Evolutionary conservation across 2,113 vertebrate genomes (phyloP).

Genomic region (Scytalopus superciliaris): DNA sequence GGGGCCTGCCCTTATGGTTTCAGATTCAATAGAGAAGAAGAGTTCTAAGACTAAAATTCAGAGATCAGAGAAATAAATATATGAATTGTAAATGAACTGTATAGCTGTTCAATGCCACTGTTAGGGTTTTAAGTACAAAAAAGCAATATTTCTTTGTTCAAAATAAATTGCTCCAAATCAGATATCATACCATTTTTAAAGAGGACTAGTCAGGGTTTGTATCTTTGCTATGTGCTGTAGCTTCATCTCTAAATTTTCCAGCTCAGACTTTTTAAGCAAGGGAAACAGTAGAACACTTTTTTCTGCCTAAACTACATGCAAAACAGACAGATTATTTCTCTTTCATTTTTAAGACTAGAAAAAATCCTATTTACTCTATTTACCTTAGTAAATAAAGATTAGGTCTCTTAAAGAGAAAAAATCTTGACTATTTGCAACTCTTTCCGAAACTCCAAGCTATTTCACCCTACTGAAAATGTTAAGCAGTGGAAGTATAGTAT

Average conservation of each 20-base stretch:
- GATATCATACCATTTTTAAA: background rate
- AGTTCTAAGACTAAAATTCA: background rate
- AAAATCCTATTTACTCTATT: too few relatives aligned
- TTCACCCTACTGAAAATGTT: background rate
- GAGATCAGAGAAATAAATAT: background rate
- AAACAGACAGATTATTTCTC: background rate
- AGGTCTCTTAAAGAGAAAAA: background rate
- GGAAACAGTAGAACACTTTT: fast-evolving
- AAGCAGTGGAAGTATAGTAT: background rate
- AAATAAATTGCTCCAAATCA: background rate
- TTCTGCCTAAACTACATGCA: background rate
- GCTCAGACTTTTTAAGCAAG: background rate
- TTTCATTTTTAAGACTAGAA: background rate
- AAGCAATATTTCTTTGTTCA: background rate
- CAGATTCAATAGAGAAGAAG: background rate
- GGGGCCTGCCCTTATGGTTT: background rate
- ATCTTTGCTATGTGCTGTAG: background rate
- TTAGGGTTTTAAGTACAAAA: background rate
- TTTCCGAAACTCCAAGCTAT: background rate
- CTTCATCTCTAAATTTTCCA: background rate
- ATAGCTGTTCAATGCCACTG: background rate
- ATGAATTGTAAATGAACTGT: background rate
- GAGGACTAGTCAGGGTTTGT: background rate
- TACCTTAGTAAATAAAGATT: background rate
- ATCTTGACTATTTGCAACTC: background rate